Conservation (phyloP, 2,113 vertebrate genomes). For the Peromyscus polionotus region DNA sequence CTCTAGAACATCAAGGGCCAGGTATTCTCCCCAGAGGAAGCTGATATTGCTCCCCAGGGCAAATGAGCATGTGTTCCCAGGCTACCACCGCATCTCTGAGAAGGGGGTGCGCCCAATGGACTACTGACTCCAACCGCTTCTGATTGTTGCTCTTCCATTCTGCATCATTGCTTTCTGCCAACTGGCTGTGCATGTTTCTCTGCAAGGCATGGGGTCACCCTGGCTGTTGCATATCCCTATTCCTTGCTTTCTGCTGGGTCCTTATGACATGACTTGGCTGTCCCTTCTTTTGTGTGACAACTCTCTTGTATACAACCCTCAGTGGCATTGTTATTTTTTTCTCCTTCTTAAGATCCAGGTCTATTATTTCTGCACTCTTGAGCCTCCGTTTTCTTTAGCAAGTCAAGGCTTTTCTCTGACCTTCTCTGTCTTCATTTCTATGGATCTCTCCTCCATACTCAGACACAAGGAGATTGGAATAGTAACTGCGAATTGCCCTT, state of each 20-base stretch:
- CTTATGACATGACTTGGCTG: neutral
- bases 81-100: neutral
- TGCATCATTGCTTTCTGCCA: neutral
- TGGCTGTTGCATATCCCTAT: neutral
- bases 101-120: too few relatives aligned
- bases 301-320: neutral
- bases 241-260: neutral
- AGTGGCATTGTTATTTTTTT: neutral
- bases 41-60: neutral
- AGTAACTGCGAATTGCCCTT: neutral
- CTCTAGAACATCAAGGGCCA: neutral
- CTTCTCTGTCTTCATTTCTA: neutral
- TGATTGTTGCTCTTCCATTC: too few relatives aligned
- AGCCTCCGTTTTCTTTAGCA: neutral
- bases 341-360: neutral
- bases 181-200: fast-evolving
- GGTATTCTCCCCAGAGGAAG: neutral
- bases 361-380: neutral
- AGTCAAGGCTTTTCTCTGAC: neutral
- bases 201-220: neutral
- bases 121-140: fast-evolving
- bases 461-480: neutral
- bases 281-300: neutral
- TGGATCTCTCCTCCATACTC: neutral
- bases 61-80: neutral